A percentile compares a stretch with the other conserved stretches of the same genome.
These are phyloP conservation scores for Uloborus plumipes DNA, from an alignment of 2,888 invertebrate genomes.

Conservation along the genomic window DNA sequence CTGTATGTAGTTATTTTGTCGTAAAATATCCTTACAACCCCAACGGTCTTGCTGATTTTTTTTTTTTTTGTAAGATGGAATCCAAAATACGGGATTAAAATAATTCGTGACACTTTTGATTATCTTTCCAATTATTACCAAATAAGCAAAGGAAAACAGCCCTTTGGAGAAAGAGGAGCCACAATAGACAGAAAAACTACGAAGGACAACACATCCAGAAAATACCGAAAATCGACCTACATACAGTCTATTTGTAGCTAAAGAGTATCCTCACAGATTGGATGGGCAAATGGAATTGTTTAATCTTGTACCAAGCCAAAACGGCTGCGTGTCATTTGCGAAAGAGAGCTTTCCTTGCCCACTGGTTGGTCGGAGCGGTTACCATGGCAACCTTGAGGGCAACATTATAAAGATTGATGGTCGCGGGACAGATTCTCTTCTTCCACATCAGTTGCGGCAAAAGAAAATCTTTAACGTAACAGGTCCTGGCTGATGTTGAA, in stretches of 20 bases:
- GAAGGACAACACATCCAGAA: not conserved
- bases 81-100: too few species aligned
- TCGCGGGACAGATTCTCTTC: conserved; percentile 12
- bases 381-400: conserved; percentile 45
- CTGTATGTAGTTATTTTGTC: too few species aligned
- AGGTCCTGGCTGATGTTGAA: conserved; percentile 29
- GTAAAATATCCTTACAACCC: too few species aligned
- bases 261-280: conserved; percentile 31
- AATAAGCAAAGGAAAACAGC: too few species aligned
- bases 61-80: too few species aligned
- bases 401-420: conserved; percentile 63
- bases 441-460: conserved; percentile 56
- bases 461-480: conserved; percentile 32
- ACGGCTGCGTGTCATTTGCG: conserved; percentile 27
- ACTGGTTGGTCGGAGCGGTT: conserved; percentile 44
- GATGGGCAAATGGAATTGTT: conserved; percentile 50
- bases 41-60: too few species aligned
- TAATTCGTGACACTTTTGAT: too few species aligned
- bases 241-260: conserved; percentile 20
- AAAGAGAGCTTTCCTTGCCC: conserved; percentile 27
- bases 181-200: too few species aligned
- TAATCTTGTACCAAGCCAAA: conserved; percentile 31
- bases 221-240: conserved; percentile 7
- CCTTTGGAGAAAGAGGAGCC: too few species aligned
- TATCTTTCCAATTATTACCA: too few species aligned